phyloP scores from a whole-genome alignment of 2,797 vertebrate species.

The Sebastes taczanowskii region DNA sequence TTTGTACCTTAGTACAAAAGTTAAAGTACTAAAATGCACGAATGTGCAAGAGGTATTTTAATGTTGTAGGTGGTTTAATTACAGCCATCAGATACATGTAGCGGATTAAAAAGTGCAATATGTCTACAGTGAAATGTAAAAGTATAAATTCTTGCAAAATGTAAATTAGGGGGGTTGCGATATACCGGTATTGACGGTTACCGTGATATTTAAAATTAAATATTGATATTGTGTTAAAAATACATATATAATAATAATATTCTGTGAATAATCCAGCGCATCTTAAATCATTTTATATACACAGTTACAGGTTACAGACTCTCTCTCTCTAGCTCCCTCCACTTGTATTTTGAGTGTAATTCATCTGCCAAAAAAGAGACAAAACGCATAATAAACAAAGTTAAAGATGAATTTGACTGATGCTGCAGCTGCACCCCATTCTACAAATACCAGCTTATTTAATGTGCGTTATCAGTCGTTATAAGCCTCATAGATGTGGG shows the following conservation, averaged over 20 bases:
- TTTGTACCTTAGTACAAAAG: constrained; percentile 3
- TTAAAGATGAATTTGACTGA: neutral
- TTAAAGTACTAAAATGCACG: constrained; percentile 21
- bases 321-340: neutral
- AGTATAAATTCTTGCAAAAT: neutral
- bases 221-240: neutral
- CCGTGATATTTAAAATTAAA: neutral
- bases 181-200: neutral
- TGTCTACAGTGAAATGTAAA: neutral
- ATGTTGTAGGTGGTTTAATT: constrained; percentile 28
- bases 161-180: neutral
- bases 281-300: neutral
- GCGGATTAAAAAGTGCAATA: constrained; percentile 7
- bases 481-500: too few species aligned
- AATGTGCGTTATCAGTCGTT: too few species aligned
- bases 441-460: too few species aligned
- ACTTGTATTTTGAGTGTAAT: neutral
- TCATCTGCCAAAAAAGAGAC: neutral
- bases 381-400: neutral
- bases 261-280: neutral
- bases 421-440: neutral
- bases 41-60: constrained; percentile 49
- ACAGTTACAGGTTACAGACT: neutral
- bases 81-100: constrained; percentile 14
- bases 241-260: neutral